Conservation (phyloP, 2,113 vertebrate species). For the Lepus americanus region DNA sequence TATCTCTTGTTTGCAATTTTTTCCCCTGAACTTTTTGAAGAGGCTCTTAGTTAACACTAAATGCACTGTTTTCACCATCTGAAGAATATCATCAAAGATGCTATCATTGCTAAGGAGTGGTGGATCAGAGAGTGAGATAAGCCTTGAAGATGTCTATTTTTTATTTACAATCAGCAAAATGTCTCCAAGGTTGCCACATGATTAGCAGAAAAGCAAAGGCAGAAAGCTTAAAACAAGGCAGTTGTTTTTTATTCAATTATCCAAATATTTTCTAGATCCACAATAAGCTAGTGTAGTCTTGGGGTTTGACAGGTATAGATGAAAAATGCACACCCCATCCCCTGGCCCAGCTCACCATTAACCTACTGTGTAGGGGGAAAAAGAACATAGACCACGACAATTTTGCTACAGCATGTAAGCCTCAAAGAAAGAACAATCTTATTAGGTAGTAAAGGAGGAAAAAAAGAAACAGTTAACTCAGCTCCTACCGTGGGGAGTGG, state of each 20-base stretch:
- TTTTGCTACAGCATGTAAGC: background rate
- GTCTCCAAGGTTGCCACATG: background rate
- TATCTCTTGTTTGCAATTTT: no score
- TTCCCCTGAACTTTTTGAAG: no score
- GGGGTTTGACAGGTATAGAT: background rate
- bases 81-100: background rate
- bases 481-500: background rate
- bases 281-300: background rate
- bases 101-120: background rate
- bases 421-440: background rate
- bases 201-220: background rate
- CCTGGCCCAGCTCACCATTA: background rate
- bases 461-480: background rate
- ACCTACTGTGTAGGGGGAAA: no score
- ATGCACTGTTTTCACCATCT: background rate
- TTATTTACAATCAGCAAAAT: background rate
- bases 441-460: background rate
- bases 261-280: background rate
- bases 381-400: background rate
- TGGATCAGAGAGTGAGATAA: background rate
- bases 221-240: background rate
- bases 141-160: background rate
- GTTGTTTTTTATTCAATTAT: background rate
- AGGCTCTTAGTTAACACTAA: background rate
- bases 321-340: background rate